Percentiles rank a stretch among this genome's conserved stretches.
Evolutionary conservation across 2,113 vertebrate species (phyloP).

Genomic region (Symphodus melops): DNA sequence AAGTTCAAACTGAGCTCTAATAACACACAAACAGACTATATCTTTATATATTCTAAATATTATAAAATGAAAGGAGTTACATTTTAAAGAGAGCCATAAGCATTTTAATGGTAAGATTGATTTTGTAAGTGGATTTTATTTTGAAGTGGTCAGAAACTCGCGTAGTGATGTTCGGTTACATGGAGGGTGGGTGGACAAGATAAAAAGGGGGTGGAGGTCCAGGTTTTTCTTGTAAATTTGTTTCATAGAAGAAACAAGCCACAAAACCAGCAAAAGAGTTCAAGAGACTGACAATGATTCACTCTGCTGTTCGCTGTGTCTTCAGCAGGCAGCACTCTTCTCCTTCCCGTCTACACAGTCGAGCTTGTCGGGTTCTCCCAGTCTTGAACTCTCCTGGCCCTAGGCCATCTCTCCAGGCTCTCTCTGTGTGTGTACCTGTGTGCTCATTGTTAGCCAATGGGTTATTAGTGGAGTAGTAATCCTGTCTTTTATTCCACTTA

Average conservation of each 20-base stretch:
- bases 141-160: conserved; percentile 34
- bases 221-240: conserved; percentile 52
- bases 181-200: conserved; percentile 6
- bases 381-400: conserved; percentile 33
- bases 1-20: conserved; percentile 74
- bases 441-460: conserved; percentile 35
- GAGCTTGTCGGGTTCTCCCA: conserved; percentile 35
- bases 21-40: conserved; percentile 74
- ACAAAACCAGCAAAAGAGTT: conserved; percentile 27
- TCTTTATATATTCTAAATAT: conserved; percentile 80
- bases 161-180: not conserved
- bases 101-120: conserved; percentile 74
- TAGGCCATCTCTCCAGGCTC: conserved; percentile 34
- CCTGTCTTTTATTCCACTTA: conserved; percentile 53
- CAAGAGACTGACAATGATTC: conserved; percentile 49
- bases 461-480: conserved; percentile 66
- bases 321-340: conserved; percentile 31
- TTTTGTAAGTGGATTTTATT: conserved; percentile 49
- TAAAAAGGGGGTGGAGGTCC: not conserved
- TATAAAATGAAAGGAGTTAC: conserved; percentile 67
- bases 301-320: conserved; percentile 52
- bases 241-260: conserved; percentile 44
- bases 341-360: conserved; percentile 51
- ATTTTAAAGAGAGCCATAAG: conserved; percentile 72
- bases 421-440: conserved; percentile 11